Base-by-base conservation (phyloP, 1,140 invertebrate genomes). In the Prorops nasuta region DNA sequence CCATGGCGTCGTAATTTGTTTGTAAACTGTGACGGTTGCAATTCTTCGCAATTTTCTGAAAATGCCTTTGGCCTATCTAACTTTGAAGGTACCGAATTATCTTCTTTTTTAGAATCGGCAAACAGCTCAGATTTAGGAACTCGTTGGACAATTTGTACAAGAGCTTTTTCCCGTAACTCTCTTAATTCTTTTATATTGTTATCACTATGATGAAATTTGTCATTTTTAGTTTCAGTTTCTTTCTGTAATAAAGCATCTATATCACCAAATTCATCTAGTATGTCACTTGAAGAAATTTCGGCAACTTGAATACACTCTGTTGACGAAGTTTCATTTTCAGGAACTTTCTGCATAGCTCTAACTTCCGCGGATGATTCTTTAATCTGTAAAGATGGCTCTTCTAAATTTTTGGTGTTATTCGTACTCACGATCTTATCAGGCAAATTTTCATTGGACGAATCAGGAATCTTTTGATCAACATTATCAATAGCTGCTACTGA, bases 221-320 rank as follows among this genome's bases (percentile, higher is more conserved):
- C 1, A 10, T 15, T 12, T 49, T 58, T 15, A 51, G 47, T 20
- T 16, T 22, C 7, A 1, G 4, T 32, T 6, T 54, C 37, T 1
- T 19, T 7, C 17, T 37, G 24, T 6, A 6, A 37, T 2, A 44
- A 37, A n/a, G 15, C 28, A 42, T 47, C 31, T 20, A 20, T 0
- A n/a, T 51, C 43, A 14, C 17, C 37, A 7, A 14, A 44, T 17
- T 54, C 51, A 12, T 65, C 64, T 3, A 47, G 32, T 36, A 55
- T 58, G 10, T 71, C 63, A 31, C 68, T 71, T 0, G 73, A 75
- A 1, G 70, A 74, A 17, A 73, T 58, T 40, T 78, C 73, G 0
- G 63, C 63, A 1, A 75, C 66, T 39, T 73, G 70, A 24, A 73
- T 68, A 40, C 60, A 64, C 22, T 67, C 64, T 2, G 32, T 40